Evolutionary conservation across 2,797 vertebrate species (phyloP), one percentile per base, ranked within the genome.

Genomic region (Coregonus suidteri): DNA sequence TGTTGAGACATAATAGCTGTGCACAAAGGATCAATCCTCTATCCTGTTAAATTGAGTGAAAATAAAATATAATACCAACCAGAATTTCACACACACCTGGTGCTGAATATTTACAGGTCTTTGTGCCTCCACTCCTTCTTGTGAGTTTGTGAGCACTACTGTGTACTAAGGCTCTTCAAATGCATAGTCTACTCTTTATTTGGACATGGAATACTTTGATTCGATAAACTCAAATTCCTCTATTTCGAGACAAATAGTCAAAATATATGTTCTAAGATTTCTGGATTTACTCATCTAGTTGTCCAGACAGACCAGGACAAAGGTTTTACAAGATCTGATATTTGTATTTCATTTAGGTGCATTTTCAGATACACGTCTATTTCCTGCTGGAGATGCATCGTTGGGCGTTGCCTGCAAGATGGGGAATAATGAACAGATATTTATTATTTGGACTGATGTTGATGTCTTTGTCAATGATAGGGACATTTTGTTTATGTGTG

Each of bases 171-270:
- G 25, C 5, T n/a, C 18, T n/a, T 3, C 41, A 51, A 70, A 70
- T 51, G 7, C 18, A 7, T 47, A 20, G 68, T 2, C 18, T 51
- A 20, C 11, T 62, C 20, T 62, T 35, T 37, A 82, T 88, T 88
- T 88, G 79, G 77, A 85, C 83, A 90, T 78, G 77, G 69, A 90
- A 73, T 59, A 35, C 84, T 85, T 86, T 76, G 82, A 80, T 82
- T 82, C 83, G 83, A 90, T 89, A 77, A 81, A 85, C 81, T 82
- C 85, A 80, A 81, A 88, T 81, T 83, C 31, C 7, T 79, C 83
- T 86, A 81, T 90, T 91, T 91, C 80, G 90, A 80, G 74, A 90
- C 74, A 88, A 66, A 34, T 91, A 86, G 83, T 88, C 90, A 14
- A 88, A 89, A 25, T 25, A 25, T 25, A 25, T 4, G 79, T 59